Percentiles rank a stretch among this genome's conserved stretches.
Conservation (phyloP, 2,797 vertebrate genomes). For the Poeciliopsis gracilis region DNA sequence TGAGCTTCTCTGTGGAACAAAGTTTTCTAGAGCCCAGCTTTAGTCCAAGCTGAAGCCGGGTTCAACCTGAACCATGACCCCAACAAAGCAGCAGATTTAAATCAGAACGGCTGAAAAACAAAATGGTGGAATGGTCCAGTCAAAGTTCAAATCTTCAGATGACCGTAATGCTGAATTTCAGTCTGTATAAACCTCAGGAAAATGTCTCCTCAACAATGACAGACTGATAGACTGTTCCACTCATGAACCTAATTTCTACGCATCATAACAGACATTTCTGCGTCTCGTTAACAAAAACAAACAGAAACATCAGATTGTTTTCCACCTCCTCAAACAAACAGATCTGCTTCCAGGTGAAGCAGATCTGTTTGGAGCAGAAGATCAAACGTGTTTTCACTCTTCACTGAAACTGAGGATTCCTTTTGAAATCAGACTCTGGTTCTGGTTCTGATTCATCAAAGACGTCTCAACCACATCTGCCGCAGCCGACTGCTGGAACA, state of each 20-base stretch:
- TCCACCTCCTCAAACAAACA: background rate
- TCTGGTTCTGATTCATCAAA: conserved; percentile 1
- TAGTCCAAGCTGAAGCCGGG: background rate
- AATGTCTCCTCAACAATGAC: background rate
- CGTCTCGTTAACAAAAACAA: background rate
- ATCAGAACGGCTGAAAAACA: background rate
- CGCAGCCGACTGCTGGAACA: background rate
- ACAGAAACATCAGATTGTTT: background rate
- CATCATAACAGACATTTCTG: background rate
- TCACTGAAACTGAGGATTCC: background rate
- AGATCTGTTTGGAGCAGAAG: background rate
- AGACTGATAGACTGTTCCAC: background rate
- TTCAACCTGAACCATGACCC: background rate
- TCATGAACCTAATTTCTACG: background rate
- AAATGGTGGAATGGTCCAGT: background rate
- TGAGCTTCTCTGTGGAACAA: background rate
- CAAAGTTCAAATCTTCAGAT: background rate
- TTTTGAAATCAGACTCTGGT: conserved; percentile 18
- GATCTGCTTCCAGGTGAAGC: background rate
- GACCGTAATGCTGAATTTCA: background rate
- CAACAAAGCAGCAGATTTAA: background rate
- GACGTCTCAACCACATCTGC: background rate
- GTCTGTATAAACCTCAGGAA: background rate
- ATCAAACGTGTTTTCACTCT: conserved; percentile 2
- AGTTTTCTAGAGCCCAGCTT: background rate